phyloP scores from a whole-genome alignment of 2,888 invertebrate genomes.

The Amorpha juglandis region DNA sequence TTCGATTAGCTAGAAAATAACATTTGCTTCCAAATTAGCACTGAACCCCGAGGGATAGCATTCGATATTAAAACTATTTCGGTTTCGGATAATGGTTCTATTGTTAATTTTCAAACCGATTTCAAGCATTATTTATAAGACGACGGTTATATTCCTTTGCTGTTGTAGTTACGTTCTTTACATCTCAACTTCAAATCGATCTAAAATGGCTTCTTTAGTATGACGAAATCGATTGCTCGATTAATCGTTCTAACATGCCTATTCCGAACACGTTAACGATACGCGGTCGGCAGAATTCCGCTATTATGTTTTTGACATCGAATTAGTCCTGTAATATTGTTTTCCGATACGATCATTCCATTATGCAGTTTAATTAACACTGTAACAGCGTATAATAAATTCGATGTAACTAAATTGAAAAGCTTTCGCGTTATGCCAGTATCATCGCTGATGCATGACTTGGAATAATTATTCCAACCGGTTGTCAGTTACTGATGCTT shows the following conservation, averaged over 20 bases:
- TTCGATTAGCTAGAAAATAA: slow-evolving; percentile 24
- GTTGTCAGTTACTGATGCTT: background rate
- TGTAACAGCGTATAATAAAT: slow-evolving; percentile 36
- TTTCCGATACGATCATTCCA: slow-evolving; percentile 52
- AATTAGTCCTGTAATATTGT: slow-evolving; percentile 44
- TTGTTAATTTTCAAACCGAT: background rate
- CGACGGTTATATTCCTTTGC: no score
- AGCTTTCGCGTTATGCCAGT: slow-evolving; percentile 37
- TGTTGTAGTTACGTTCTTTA: no score
- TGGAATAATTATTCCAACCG: slow-evolving; percentile 38
- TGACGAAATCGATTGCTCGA: background rate
- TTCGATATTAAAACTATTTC: slow-evolving; percentile 11
- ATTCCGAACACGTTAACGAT: background rate
- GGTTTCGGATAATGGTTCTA: background rate
- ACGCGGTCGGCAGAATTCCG: background rate
- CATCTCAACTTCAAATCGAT: background rate
- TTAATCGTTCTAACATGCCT: background rate
- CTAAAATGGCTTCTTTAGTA: background rate
- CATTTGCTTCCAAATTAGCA: slow-evolving; percentile 23
- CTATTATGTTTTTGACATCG: slow-evolving; percentile 34
- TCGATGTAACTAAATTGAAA: slow-evolving; percentile 43
- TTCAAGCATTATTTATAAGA: no score
- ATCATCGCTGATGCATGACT: slow-evolving; percentile 29
- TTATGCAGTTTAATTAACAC: slow-evolving; percentile 56
- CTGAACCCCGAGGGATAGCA: slow-evolving; percentile 29